Evolutionary conservation across 2,113 vertebrate species (phyloP), one percentile per base, ranked within the genome.

Genomic region (mouse (Mus musculus)): DNA sequence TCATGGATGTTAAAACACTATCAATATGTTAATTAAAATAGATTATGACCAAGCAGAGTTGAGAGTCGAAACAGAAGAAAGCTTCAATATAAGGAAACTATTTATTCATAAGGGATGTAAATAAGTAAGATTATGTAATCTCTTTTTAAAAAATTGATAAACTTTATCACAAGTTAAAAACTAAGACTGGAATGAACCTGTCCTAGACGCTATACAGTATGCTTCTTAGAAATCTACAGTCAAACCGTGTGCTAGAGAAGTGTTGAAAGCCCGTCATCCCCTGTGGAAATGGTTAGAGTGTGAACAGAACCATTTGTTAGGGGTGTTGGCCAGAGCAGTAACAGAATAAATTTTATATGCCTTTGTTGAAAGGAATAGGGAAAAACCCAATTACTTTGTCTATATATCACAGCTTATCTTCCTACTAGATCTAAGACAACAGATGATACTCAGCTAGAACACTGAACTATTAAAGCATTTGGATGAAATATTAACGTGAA

Each of bases 51-150:
- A 73, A 39, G 1, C 71, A 81, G 42, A 12, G 17, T 14, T 80
- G n/a, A 39, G 0, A 88, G 49, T 33, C 69, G 72, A 91, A 90
- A 89, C 65, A 30, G 39, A 96, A 91, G 17, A 9, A 82, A 39
- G 17, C 87, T 86, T 91, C 49, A 56, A 17, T 61, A 54, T 84
- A 75, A 59, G 20, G 73, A 69, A 78, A n/a, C 19, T 30, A 73
- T n/a, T 81, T 46, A 94, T 82, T 82, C 16, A 33, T 56, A 65
- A 95, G n/a, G 39, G 59, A 92, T 65, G 63, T 67, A 82, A 65
- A 94, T 76, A 94, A 88, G 61, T 76, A 84, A 90, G 89, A n/a
- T 63, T 4, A 46, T 54, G 8, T 88, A 61, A 77, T 90, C 33
- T 85, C 30, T 56, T 59, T 88, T 26, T 77, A 96, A 86, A 63